phyloP scores from a whole-genome alignment of 2,888 invertebrate species.

The Parelbella ahira region DNA sequence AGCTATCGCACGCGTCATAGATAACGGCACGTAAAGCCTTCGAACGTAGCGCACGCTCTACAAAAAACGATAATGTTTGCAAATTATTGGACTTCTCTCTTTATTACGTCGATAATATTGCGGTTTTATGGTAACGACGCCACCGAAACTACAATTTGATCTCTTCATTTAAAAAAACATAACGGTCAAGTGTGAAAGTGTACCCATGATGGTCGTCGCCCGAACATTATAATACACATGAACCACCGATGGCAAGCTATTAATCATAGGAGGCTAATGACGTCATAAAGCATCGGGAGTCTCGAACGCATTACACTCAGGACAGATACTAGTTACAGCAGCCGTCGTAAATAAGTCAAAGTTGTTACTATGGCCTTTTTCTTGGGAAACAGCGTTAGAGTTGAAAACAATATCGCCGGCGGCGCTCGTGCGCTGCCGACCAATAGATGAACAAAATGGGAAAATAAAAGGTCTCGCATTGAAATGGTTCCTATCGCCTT shows the following conservation, averaged over 20 bases:
- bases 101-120: constrained; percentile 37
- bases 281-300: constrained; percentile 32
- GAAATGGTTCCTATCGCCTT: constrained; percentile 68
- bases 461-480: constrained; percentile 69
- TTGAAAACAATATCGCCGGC: constrained; percentile 55
- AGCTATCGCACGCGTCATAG: constrained; percentile 6
- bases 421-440: constrained; percentile 55
- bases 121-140: constrained; percentile 32
- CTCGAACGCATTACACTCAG: constrained; percentile 42
- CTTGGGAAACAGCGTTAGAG: constrained; percentile 70
- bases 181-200: constrained; percentile 39
- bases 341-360: constrained; percentile 63
- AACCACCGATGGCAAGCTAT: constrained; percentile 30
- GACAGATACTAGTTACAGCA: constrained; percentile 55
- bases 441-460: constrained; percentile 40
- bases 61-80: constrained; percentile 15
- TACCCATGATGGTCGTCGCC: constrained; percentile 2
- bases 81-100: constrained; percentile 27
- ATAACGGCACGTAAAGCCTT: constrained; percentile 4
- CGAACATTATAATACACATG: constrained; percentile 20
- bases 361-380: constrained; percentile 46
- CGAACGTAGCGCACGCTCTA: not conserved
- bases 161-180: constrained; percentile 35
- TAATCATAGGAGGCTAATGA: constrained; percentile 36
- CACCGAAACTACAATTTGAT: constrained; percentile 31